Conservation (phyloP, 2,113 vertebrate genomes). For the Corythornis cristatus region DNA sequence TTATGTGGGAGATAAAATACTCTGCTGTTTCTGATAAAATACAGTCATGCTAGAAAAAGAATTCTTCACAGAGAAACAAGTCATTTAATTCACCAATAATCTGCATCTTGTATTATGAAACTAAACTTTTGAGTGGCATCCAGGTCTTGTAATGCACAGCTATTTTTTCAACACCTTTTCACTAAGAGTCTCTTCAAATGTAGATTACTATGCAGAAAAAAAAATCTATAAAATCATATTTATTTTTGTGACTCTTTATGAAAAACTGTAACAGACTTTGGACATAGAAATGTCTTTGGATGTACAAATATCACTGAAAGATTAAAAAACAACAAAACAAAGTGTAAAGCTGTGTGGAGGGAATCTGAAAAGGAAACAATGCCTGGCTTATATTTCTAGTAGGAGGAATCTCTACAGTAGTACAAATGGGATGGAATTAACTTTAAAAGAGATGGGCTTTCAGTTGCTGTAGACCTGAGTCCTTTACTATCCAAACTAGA, state of each 20-base stretch:
- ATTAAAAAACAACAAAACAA: not conserved
- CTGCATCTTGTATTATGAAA: not conserved
- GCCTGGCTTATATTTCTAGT: not conserved
- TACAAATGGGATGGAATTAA: not conserved
- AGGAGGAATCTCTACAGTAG: not conserved
- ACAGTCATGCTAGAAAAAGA: not conserved
- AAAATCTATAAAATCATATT: not conserved
- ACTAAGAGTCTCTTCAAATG: not conserved
- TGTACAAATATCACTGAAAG: not conserved
- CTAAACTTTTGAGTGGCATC: not conserved
- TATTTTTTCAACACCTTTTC: not conserved
- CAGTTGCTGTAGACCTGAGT: not conserved
- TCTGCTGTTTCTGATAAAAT: not conserved
- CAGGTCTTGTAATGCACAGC: not conserved
- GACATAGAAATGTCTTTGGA: not conserved
- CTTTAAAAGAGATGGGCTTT: not conserved
- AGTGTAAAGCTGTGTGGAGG: not conserved
- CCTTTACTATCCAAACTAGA: not conserved
- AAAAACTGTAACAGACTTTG: not conserved
- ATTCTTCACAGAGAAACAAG: not conserved
- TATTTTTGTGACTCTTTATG: not conserved
- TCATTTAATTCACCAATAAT: not conserved
- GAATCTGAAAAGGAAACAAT: not conserved
- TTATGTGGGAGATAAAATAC: not conserved
- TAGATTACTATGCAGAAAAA: not conserved